Conservation (phyloP, 2,797 vertebrate genomes). For the Ptychadena robeensis region DNA sequence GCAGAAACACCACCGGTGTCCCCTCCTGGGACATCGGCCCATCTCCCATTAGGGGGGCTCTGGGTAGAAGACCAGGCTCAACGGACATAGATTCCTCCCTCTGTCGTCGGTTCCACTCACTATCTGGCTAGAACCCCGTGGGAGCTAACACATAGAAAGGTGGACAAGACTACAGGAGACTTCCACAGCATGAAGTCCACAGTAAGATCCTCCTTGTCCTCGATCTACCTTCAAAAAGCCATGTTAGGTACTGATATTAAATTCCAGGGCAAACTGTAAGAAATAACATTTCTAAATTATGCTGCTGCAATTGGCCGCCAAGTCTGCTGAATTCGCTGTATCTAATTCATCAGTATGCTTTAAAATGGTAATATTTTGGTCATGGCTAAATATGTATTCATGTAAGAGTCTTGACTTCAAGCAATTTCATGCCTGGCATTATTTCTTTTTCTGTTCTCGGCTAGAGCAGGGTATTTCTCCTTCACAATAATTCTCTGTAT, state of each 20-base stretch:
- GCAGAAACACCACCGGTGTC: too few species aligned
- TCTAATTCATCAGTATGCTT: slow-evolving; percentile 48
- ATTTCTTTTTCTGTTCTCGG: slow-evolving; percentile 36
- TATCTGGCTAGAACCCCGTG: too few species aligned
- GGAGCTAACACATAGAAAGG: too few species aligned
- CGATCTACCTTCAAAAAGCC: background rate
- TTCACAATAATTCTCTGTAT: slow-evolving; percentile 47
- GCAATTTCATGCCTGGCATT: slow-evolving; percentile 45
- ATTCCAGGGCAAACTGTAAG: slow-evolving; percentile 4
- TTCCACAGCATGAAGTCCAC: background rate
- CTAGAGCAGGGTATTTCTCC: background rate
- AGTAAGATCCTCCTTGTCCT: background rate
- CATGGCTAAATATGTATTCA: slow-evolving; percentile 51
- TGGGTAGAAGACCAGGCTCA: too few species aligned
- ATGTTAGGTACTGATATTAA: slow-evolving; percentile 27
- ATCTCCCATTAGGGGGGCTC: too few species aligned
- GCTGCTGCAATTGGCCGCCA: slow-evolving; percentile 15
- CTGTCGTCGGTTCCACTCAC: too few species aligned
- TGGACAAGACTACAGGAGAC: background rate
- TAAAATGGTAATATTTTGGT: slow-evolving; percentile 42
- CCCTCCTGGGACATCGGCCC: too few species aligned
- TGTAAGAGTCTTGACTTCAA: slow-evolving; percentile 28
- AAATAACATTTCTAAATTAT: slow-evolving; percentile 2
- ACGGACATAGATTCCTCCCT: too few species aligned
- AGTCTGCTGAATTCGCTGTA: slow-evolving; percentile 35